phyloP scores from a whole-genome alignment of 1,140 invertebrate genomes.

The Aphaenogaster rudis region DNA sequence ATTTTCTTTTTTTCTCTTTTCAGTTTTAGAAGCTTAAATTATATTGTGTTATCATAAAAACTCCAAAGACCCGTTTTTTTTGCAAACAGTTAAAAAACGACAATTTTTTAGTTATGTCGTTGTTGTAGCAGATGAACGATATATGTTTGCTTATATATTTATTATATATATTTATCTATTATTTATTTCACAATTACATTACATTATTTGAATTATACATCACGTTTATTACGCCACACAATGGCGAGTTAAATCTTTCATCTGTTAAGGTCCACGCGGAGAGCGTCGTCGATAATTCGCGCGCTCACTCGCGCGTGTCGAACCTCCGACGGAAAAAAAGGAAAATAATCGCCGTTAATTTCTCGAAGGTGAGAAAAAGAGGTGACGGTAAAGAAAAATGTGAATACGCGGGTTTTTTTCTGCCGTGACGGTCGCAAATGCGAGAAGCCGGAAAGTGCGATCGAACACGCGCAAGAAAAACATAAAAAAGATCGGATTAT shows the following conservation, averaged over 20 bases:
- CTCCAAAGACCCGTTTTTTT: too few species aligned
- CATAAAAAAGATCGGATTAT: constrained; percentile 21
- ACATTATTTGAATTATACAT: neutral
- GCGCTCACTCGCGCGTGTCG: neutral
- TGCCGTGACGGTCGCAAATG: neutral
- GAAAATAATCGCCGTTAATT: constrained; percentile 28
- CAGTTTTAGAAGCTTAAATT: too few species aligned
- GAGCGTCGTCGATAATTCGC: neutral
- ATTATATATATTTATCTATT: neutral
- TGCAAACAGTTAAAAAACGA: too few species aligned
- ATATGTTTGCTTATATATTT: neutral
- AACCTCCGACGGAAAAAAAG: neutral
- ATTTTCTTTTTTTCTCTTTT: too few species aligned
- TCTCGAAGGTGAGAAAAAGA: constrained; percentile 27
- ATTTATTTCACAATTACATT: neutral
- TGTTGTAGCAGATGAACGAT: too few species aligned
- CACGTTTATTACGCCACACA: neutral
- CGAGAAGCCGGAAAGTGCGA: constrained; percentile 27
- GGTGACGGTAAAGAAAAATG: neutral
- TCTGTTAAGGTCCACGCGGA: neutral
- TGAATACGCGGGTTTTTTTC: neutral
- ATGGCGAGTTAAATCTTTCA: neutral
- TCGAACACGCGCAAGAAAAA: constrained; percentile 32
- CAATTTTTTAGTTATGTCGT: too few species aligned
- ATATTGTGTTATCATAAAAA: too few species aligned